Percentiles rank a stretch among this genome's conserved stretches.
These are phyloP conservation scores for Capromys pilorides DNA, from an alignment of 2,797 vertebrate species.

Conservation along the genomic window DNA sequence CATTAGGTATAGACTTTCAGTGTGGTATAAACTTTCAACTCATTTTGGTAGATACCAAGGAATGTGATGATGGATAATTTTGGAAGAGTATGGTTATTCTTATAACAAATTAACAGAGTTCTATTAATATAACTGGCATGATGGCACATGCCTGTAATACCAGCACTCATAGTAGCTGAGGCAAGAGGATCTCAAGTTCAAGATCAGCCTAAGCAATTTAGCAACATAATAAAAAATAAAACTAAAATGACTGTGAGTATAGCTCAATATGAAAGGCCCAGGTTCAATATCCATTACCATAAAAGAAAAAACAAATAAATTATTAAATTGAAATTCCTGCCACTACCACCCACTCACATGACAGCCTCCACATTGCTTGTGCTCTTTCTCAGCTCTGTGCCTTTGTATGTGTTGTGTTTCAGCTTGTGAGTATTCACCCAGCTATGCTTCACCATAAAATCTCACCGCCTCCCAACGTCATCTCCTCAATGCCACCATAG, in stretches of 20 bases:
- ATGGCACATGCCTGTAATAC: not conserved
- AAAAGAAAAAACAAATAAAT: not conserved
- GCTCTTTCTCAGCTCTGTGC: not conserved
- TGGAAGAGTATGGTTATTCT: constrained; percentile 1
- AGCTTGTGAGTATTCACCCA: not conserved
- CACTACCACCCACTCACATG: not conserved
- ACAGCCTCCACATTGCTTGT: not conserved
- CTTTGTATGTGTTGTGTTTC: not conserved
- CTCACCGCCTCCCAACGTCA: not conserved
- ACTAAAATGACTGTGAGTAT: not conserved
- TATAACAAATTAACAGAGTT: not conserved
- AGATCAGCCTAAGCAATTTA: not conserved
- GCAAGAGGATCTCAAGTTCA: not conserved
- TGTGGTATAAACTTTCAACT: not conserved
- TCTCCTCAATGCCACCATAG: not conserved
- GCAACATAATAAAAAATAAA: not conserved
- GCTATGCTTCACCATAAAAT: not conserved
- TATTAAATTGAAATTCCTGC: not conserved
- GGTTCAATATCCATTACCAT: not conserved
- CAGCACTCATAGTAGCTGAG: not conserved
- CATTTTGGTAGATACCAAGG: not conserved
- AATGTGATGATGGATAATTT: not conserved
- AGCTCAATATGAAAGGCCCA: not conserved
- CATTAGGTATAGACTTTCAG: not conserved
- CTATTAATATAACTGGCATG: not conserved